These are phyloP conservation scores for Phoenicopterus ruber DNA, from an alignment of 2,113 vertebrate genomes.

Conservation along the genomic window DNA sequence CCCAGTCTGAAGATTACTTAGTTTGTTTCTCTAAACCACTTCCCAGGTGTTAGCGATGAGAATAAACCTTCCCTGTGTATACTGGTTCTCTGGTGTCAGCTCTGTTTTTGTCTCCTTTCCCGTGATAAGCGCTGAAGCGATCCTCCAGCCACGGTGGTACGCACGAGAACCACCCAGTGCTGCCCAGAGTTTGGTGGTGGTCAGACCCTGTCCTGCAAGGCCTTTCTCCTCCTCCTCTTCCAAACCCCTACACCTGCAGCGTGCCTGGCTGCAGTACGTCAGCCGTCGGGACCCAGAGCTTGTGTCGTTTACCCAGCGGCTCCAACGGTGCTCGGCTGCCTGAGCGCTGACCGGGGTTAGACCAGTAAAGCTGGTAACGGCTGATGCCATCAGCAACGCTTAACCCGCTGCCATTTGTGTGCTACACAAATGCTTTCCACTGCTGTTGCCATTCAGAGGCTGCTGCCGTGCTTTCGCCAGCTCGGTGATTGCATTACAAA, in stretches of 20 bases:
- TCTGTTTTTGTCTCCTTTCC: not conserved
- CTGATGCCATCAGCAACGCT: not conserved
- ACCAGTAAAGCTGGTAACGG: not conserved
- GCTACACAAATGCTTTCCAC: not conserved
- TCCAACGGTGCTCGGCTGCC: not conserved
- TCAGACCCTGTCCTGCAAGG: not conserved
- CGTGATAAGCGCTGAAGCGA: not conserved
- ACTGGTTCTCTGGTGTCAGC: not conserved
- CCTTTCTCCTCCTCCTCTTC: not conserved
- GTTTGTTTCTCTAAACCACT: conserved; percentile 16
- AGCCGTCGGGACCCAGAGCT: not conserved
- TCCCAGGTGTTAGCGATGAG: conserved; percentile 4
- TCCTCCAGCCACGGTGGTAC: not conserved
- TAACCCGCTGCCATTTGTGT: not conserved
- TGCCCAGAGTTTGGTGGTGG: not conserved
- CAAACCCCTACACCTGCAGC: not conserved
- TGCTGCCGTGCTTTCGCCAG: not conserved
- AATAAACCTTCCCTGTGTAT: conserved; percentile 60
- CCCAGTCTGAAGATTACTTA: not conserved
- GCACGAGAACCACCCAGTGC: not conserved
- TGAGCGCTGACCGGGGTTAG: not conserved
- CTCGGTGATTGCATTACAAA: not conserved
- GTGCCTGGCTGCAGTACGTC: not conserved
- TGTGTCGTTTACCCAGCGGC: not conserved
- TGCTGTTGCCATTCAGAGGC: not conserved